Base-by-base conservation (phyloP, 2,113 vertebrate species). In the Galeopterus variegatus region DNA sequence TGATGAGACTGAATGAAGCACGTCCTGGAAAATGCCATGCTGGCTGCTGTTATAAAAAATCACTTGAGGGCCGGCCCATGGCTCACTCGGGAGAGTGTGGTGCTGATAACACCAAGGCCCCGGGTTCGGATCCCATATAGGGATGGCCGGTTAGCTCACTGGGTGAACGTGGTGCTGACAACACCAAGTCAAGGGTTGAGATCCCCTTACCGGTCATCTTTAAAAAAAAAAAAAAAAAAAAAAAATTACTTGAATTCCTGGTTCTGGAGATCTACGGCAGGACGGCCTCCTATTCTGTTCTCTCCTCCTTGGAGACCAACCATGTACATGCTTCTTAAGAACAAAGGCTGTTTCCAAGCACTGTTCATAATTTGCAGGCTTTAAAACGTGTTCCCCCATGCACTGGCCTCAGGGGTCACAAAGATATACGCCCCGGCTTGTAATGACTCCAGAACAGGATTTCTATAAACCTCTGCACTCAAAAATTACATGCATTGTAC, bases 1-100 rank as follows among this genome's bases (percentile, higher is more conserved):
- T 60, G 26, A 21, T 73, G 7, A 50, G 41, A 36, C 2, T 0
- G 9, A 28, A 33, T 6, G 41, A 26, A 7, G 21, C 18, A 21
- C 0, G 1, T 33, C 70, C 56, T 50, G 19, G 41, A n/a, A 76
- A 23, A 18, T 21, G 6, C 52, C n/a, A 2, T 0, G 6, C 21
- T 52, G 21, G 15, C 41, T 18, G 41, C 36, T 31, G 10, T 41
- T 41, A 4, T 41, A 41, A 41, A 41, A 41, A 41, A 41, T 41
- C 4, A 41, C 41, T 41, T 41, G 3, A n/a, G 41, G 41, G 41
- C 41, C 4, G 41, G 41, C 41, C 41, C 41, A 4, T 41, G 41
- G 41, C 41, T 41, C 41, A 41, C 41, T 41, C 41, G 41, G 41
- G 41, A 41, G 41, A 41, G 41, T 41, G 41, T 41, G 41, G 41